Base-by-base conservation (phyloP, 2,113 vertebrate genomes). In the Gasterosteus nipponicus region DNA sequence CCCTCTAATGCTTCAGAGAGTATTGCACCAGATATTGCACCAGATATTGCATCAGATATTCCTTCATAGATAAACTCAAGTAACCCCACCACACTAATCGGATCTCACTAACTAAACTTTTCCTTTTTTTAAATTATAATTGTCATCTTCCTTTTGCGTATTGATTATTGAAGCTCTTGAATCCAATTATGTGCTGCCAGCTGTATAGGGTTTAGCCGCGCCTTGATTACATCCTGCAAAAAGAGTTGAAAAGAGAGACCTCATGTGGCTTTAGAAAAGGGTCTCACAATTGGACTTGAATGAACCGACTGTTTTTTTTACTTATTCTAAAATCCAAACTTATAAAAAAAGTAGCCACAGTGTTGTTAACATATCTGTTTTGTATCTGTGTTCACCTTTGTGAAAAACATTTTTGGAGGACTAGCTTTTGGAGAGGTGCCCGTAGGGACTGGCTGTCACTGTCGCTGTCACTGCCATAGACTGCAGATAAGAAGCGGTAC, bases 91-190 rank as follows among this genome's bases (percentile, higher is more conserved):
- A 79, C 42, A 73, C 67, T 78, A 83, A 88, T 89, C 83, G 88
- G 57, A 78, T 74, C 64, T 44, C 26, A 33, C 62, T 76, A 46
- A 72, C 35, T 57, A 59, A 81, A 63, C 73, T 78, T 75, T 77
- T 51, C 85, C n/a, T 80, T 53, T 22, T 53, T 51, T 51, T 10
- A 14, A 84, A 89, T 92, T 87, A 81, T 87, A 90, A 92, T 87
- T 84, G 80, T 79, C 2, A 53, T 79, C 80, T 84, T 89, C 77
- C 83, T 81, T 87, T 59, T 76, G 56, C 72, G 29, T 44, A 58
- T 82, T 92, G 84, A 92, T 92, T 88, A 87, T 75, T 66, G 57
- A 51, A 81, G 73, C 67, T 73, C 51, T 63, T 78, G 69, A 81
- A 84, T 87, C 69, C 66, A 87, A 90, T 86, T 86, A 91, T 65